A percentile compares a stretch with the other conserved stretches of the same genome.
Conservation (phyloP, 1,140 invertebrate genomes). For the Oscheius sp. region DNA sequence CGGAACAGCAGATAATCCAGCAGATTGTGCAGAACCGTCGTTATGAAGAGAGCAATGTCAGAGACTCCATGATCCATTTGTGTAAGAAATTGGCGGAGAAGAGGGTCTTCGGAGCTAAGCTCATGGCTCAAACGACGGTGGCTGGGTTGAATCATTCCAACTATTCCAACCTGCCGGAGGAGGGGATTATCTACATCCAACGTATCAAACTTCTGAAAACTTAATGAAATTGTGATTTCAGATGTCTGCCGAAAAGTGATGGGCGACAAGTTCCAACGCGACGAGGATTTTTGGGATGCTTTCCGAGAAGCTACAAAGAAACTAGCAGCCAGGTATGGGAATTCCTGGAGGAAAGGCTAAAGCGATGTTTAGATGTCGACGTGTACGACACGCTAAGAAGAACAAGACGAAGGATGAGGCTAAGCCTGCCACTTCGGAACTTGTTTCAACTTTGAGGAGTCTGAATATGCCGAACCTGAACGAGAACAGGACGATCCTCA, state of each 20-base stretch:
- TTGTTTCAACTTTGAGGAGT: background rate
- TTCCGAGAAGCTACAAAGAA: slow-evolving; percentile 40
- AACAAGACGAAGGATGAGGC: slow-evolving; percentile 13
- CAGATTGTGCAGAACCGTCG: slow-evolving; percentile 39
- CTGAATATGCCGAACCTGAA: background rate
- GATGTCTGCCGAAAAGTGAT: slow-evolving; percentile 39
- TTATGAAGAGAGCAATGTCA: slow-evolving; percentile 33
- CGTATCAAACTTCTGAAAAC: slow-evolving; percentile 24
- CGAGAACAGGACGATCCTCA: background rate
- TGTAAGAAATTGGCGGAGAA: slow-evolving; percentile 45
- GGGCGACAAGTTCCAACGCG: slow-evolving; percentile 26
- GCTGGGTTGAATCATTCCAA: slow-evolving; percentile 45
- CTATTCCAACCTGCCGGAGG: slow-evolving; percentile 41
- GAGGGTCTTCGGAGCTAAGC: slow-evolving; percentile 40
- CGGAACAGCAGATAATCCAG: slow-evolving; percentile 41
- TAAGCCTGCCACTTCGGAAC: background rate
- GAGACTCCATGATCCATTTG: slow-evolving; percentile 37
- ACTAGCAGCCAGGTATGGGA: slow-evolving; percentile 8
- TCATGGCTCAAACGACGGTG: slow-evolving; percentile 46
- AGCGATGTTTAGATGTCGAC: slow-evolving; percentile 25
- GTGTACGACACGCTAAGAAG: slow-evolving; percentile 42
- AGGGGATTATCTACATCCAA: slow-evolving; percentile 46
- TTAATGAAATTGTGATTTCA: slow-evolving; percentile 5
- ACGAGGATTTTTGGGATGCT: slow-evolving; percentile 42
- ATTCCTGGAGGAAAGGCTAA: background rate